phyloP scores from a whole-genome alignment of 2,888 invertebrate species.

The Halictus quadricinctus region DNA sequence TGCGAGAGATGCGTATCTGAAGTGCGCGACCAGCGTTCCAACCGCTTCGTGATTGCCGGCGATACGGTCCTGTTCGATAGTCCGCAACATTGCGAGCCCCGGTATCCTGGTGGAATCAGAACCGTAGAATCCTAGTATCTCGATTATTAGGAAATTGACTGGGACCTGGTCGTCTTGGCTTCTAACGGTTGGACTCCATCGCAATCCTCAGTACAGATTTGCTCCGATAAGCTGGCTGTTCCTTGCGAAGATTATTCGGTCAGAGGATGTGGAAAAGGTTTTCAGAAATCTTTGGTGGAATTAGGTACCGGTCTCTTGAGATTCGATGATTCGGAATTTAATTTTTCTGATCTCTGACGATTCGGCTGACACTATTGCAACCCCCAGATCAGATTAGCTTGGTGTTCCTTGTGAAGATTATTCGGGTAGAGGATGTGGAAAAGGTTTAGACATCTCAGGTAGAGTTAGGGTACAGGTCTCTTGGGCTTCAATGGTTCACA shows the following conservation, averaged over 20 bases:
- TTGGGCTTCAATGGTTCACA: neutral
- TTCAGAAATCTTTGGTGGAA: neutral
- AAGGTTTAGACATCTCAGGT: neutral
- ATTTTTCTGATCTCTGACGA: neutral
- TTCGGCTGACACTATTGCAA: too few relatives aligned
- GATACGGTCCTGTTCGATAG: neutral
- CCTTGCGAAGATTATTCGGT: too few relatives aligned
- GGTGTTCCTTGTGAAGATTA: neutral
- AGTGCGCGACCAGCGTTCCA: neutral
- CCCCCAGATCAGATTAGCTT: too few relatives aligned
- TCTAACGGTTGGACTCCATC: neutral
- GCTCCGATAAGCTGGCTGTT: neutral
- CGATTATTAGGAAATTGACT: neutral
- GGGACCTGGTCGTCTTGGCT: neutral
- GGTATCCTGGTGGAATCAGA: neutral
- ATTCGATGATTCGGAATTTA: neutral
- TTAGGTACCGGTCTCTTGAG: neutral
- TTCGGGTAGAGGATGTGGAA: too few relatives aligned
- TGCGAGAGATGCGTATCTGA: constrained; percentile 26
- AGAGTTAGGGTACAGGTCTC: neutral
- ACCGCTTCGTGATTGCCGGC: neutral
- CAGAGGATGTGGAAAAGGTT: neutral
- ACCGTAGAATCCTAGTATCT: neutral
- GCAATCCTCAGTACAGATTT: neutral
- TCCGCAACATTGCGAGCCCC: neutral